These are phyloP conservation scores for Fregetta grallaria DNA, from an alignment of 2,113 vertebrate genomes.

Conservation along the genomic window DNA sequence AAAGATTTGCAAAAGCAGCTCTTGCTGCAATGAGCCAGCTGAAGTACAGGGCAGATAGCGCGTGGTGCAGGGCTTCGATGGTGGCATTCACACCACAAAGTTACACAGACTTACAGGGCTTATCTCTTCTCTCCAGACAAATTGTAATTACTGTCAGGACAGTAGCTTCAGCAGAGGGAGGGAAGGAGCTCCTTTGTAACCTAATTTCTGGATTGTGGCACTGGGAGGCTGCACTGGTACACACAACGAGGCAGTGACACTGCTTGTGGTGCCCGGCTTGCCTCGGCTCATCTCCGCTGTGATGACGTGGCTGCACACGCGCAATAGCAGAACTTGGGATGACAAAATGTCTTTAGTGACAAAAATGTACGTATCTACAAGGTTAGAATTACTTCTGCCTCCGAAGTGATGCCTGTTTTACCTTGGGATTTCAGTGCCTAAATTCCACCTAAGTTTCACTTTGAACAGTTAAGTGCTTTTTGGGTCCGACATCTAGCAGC, in stretches of 20 bases:
- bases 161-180: neutral
- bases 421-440: neutral
- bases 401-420: neutral
- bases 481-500: neutral
- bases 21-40: neutral
- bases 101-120: neutral
- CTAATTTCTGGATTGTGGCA: neutral
- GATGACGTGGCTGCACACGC: accelerated
- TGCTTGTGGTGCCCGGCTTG: neutral
- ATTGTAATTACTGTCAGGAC: neutral
- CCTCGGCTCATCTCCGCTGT: neutral
- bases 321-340: neutral
- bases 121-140: neutral
- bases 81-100: neutral
- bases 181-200: neutral
- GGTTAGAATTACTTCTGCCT: neutral
- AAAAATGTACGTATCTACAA: neutral
- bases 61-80: neutral
- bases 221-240: neutral
- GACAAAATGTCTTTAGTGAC: neutral
- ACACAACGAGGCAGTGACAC: neutral
- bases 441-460: neutral
- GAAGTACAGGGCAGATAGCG: neutral
- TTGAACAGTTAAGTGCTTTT: neutral
- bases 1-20: neutral